phyloP scores from a whole-genome alignment of 2,888 invertebrate species.

The Agrotis puta region DNA sequence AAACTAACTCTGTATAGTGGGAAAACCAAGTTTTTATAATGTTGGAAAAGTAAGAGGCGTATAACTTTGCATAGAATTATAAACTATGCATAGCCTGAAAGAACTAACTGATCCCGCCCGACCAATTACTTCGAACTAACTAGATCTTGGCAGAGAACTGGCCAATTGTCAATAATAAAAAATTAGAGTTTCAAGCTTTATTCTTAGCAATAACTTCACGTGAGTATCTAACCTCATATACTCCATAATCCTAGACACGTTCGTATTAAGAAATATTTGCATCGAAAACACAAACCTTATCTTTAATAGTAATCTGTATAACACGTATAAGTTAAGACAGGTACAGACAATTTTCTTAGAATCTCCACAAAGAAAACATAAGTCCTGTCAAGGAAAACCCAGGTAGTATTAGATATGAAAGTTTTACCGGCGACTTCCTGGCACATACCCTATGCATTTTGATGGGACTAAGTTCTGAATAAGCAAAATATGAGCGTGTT shows the following conservation, averaged over 20 bases:
- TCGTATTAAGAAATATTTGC: not conserved
- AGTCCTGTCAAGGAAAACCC: slow-evolving; percentile 51
- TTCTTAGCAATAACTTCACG: slow-evolving; percentile 6
- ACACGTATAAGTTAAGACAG: slow-evolving; percentile 21
- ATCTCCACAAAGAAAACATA: slow-evolving; percentile 45
- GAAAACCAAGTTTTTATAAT: slow-evolving; percentile 5
- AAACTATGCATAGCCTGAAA: slow-evolving; percentile 17
- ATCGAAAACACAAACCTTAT: slow-evolving; percentile 15
- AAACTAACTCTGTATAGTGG: not conserved
- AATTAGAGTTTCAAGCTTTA: not conserved
- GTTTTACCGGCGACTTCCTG: slow-evolving; percentile 54
- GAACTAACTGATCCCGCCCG: slow-evolving; percentile 9
- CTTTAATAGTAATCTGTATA: slow-evolving; percentile 14
- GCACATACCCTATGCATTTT: slow-evolving; percentile 64
- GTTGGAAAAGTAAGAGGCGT: slow-evolving; percentile 7
- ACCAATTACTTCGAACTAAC: slow-evolving; percentile 32
- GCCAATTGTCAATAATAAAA: slow-evolving; percentile 3
- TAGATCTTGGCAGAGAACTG: slow-evolving; percentile 19
- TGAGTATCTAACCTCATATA: not conserved
- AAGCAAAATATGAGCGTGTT: slow-evolving; percentile 58
- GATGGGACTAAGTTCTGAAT: slow-evolving; percentile 63
- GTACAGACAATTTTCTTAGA: slow-evolving; percentile 31
- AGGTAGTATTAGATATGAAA: slow-evolving; percentile 62
- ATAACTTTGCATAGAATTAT: slow-evolving; percentile 20
- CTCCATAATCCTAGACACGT: not conserved